Evolutionary conservation across 2,797 vertebrate species (phyloP).

Genomic region (Hyperoplus immaculatus): DNA sequence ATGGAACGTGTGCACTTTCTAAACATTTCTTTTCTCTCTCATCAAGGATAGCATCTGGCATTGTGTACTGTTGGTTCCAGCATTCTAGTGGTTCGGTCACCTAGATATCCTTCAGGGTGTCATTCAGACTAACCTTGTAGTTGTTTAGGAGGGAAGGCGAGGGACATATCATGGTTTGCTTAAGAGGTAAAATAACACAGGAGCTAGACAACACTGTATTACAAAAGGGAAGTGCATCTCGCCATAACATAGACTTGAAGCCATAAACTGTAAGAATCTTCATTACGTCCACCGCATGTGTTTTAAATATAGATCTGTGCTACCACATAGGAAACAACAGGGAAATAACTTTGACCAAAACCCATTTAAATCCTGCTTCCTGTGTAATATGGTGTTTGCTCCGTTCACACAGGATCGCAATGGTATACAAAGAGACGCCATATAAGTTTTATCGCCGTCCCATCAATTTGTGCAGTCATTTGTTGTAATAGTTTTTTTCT

Average conservation of each 20-base stretch:
- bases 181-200: slow-evolving; percentile 76
- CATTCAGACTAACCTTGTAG: slow-evolving; percentile 70
- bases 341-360: slow-evolving; percentile 53
- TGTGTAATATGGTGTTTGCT: slow-evolving; percentile 66
- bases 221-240: slow-evolving; percentile 63
- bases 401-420: slow-evolving; percentile 65
- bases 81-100: slow-evolving; percentile 70
- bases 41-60: slow-evolving; percentile 40
- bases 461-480: slow-evolving; percentile 80
- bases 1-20: slow-evolving; percentile 72
- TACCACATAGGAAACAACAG: slow-evolving; percentile 61
- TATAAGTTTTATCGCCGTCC: slow-evolving; percentile 73
- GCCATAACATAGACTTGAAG: slow-evolving; percentile 71
- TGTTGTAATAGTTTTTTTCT: slow-evolving; percentile 68
- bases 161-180: slow-evolving; percentile 70
- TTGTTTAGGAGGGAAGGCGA: slow-evolving; percentile 69
- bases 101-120: slow-evolving; percentile 66
- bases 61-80: slow-evolving; percentile 44
- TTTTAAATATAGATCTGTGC: slow-evolving; percentile 69
- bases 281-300: slow-evolving; percentile 72
- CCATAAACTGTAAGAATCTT: slow-evolving; percentile 71
- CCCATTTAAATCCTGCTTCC: slow-evolving; percentile 69
- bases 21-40: slow-evolving; percentile 56
- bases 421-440: slow-evolving; percentile 66
- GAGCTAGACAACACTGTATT: slow-evolving; percentile 55